Percentiles rank a stretch among this genome's conserved stretches.
phyloP scores from a whole-genome alignment of 2,113 vertebrate species.

The Stigmatopora argus region DNA sequence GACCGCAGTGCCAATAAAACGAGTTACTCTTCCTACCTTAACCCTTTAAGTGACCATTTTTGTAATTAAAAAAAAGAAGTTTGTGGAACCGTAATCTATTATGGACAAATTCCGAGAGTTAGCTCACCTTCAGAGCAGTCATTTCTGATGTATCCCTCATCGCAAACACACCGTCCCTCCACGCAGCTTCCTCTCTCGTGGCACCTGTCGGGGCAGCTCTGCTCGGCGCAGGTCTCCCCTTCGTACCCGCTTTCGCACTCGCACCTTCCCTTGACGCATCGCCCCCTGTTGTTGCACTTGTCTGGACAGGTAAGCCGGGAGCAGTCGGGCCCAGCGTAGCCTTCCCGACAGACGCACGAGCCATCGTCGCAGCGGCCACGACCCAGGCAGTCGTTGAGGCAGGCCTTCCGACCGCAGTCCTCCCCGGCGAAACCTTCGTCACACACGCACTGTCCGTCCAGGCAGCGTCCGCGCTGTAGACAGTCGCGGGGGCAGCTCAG shows the following conservation, averaged over 20 bases:
- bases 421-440: conserved; percentile 77
- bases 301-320: conserved; percentile 72
- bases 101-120: neutral
- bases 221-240: conserved; percentile 76
- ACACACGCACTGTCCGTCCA: conserved; percentile 78
- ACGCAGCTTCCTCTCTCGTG: conserved; percentile 60
- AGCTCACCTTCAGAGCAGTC: conserved; percentile 72
- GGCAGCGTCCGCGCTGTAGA: conserved; percentile 68
- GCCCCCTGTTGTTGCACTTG: conserved; percentile 70
- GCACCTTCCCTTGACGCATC: conserved; percentile 75
- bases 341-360: conserved; percentile 64
- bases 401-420: conserved; percentile 76
- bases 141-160: conserved; percentile 64
- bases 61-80: no score
- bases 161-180: conserved; percentile 63
- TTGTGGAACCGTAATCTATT: neutral
- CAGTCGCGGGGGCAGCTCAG: conserved; percentile 75
- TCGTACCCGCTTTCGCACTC: conserved; percentile 71
- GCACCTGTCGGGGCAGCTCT: conserved; percentile 71
- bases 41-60: neutral
- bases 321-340: conserved; percentile 75
- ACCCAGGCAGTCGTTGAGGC: conserved; percentile 72
- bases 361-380: conserved; percentile 70
- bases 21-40: neutral
- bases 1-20: neutral